Percentiles rank a stretch among this genome's conserved stretches.
These are phyloP conservation scores for Sipunculus nudus DNA, from an alignment of 2,888 invertebrate genomes.

Conservation along the genomic window DNA sequence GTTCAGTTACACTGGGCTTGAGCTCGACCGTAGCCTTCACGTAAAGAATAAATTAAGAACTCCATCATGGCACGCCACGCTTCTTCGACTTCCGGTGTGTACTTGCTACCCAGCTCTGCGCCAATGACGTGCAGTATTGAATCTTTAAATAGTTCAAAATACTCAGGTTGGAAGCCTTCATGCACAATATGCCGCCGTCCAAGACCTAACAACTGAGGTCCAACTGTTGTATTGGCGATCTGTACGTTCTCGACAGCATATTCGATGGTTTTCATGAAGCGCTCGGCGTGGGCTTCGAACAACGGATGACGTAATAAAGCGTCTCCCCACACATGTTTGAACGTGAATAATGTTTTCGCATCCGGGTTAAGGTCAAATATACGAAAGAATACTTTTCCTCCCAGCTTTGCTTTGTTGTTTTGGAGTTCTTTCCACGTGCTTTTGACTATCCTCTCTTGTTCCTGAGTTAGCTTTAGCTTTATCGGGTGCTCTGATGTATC, in stretches of 20 bases:
- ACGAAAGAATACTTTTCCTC: slow-evolving; percentile 16
- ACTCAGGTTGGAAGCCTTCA: slow-evolving; percentile 11
- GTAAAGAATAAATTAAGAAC: too few species aligned
- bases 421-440: slow-evolving; percentile 1
- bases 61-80: too few species aligned
- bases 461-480: slow-evolving; percentile 13
- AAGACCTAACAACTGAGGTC: slow-evolving; percentile 20
- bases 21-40: too few species aligned
- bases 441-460: slow-evolving; percentile 15
- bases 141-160: slow-evolving; percentile 16
- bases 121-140: slow-evolving; percentile 16
- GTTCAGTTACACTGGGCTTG: too few species aligned
- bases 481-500: too few species aligned
- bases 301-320: slow-evolving; percentile 14
- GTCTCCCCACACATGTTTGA: slow-evolving; percentile 1
- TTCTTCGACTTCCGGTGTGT: slow-evolving; percentile 1
- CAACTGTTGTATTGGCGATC: slow-evolving; percentile 23
- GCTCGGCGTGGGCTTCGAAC: slow-evolving; percentile 22
- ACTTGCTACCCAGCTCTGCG: slow-evolving; percentile 17
- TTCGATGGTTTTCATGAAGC: slow-evolving; percentile 32
- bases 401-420: slow-evolving; percentile 9
- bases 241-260: slow-evolving; percentile 17
- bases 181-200: slow-evolving; percentile 17
- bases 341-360: slow-evolving; percentile 22
- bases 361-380: slow-evolving; percentile 26